phyloP scores from a whole-genome alignment of 2,888 invertebrate species.

The Amphipyra berbera region DNA sequence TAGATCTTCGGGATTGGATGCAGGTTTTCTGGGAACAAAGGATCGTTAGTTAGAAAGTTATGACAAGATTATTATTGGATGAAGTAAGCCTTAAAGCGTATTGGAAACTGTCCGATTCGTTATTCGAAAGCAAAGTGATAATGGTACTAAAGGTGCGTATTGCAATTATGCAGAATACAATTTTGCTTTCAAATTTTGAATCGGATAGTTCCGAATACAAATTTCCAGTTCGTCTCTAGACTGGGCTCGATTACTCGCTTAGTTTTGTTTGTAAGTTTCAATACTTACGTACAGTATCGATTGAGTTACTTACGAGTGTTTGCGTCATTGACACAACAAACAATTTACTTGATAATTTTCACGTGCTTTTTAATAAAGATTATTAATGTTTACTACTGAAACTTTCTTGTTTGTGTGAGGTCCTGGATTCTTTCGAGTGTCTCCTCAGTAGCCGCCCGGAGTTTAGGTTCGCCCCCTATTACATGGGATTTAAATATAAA shows the following conservation, averaged over 20 bases:
- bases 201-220: neutral
- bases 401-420: too few species aligned
- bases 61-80: neutral
- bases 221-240: neutral
- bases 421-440: too few species aligned
- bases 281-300: neutral
- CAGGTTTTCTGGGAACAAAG: conserved; percentile 44
- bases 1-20: conserved; percentile 24
- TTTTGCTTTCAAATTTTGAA: neutral
- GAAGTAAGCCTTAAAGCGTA: too few species aligned
- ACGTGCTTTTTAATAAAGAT: neutral
- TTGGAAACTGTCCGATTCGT: neutral
- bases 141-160: neutral
- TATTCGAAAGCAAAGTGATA: neutral
- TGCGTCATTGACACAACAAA: conserved; percentile 30
- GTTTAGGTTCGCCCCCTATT: too few species aligned
- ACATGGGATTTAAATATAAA: too few species aligned
- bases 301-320: conserved; percentile 25
- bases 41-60: conserved; percentile 32
- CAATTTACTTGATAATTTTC: conserved; percentile 13
- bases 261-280: too few species aligned
- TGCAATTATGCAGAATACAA: neutral
- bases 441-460: too few species aligned
- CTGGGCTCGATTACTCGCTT: too few species aligned
- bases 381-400: too few species aligned